Base-by-base conservation (phyloP, 2,797 vertebrate genomes). In the Trachurus trachurus region DNA sequence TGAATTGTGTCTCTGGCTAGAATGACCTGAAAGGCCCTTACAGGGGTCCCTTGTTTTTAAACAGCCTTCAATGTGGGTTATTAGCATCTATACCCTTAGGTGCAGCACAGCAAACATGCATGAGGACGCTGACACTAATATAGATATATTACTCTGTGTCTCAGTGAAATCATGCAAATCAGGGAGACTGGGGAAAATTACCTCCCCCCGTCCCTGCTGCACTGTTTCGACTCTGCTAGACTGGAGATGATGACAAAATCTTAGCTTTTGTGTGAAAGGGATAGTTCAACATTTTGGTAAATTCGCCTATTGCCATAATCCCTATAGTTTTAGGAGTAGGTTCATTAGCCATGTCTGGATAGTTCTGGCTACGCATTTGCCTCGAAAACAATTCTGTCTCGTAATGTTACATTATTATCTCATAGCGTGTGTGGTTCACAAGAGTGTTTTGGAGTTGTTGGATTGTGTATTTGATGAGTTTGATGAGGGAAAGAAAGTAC, bases 51-150 rank as follows among this genome's bases (percentile, higher is more conserved):
- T 16, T 82, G 45, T 80, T 78, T 81, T 80, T 81, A 72, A 86
- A 71, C 82, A 72, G 79, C 75, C 64, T 31, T 66, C 42, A 71
- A 65, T 72, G 58, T 74, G 69, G 66, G 71, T 82, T 39, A 56
- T 57, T 29, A 63, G 68, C 71, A 73, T 85, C 72, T 80, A 39
- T 80, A 65, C 67, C 76, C 83, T 54, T 47, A 84, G 79, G 76
- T 84, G 75, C 73, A 78, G 79, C 75, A 77, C 54, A 45, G 74
- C 72, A 80, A 83, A 85, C 63, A 64, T 71, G 66, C 68, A 79
- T 69, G 62, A 71, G 59, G 66, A 67, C 66, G 49, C 79, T 86
- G 88, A 91, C 86, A 84, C 78, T 94, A 93, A 94, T 90, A 90
- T 82, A 88, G 89, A 93, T 91, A 44, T 89, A 93, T 91, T 88